Evolutionary conservation across 2,113 vertebrate species (phyloP), one percentile per base, ranked within the genome.

Genomic region (Bambusicola thoracicus): DNA sequence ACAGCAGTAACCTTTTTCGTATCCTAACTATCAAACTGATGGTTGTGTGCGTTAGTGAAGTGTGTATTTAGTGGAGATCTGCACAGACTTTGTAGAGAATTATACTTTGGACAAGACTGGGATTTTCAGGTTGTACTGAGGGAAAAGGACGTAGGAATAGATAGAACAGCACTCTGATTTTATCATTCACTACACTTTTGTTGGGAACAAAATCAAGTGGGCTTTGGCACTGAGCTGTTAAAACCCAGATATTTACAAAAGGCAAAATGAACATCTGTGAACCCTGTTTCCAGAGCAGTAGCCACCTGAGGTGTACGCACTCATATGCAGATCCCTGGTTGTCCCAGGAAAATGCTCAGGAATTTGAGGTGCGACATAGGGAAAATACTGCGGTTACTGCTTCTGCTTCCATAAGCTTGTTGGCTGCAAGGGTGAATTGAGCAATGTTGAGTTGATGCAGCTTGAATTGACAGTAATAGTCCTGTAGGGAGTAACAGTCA

Each of bases 201-300:
- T 62, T 94, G 18, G 30, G 21, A 92, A 86, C 19, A 86, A 91
- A 84, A 81, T 70, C 44, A 84, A 87, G 56, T 75, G 48, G 58
- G 75, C 58, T 77, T 91, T 93, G 82, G 30, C 40, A 83, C n/a
- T 84, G 43, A 81, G 40, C 75, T 82, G 25, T 70, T 94, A 81
- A 86, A 90, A 21, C 38, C 65, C 51, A 30, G 40, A 48, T 87
- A 85, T 80, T 87, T 94, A 76, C 66, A 93, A 49, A 67, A 85
- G 34, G 30, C 58, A 76, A 94, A 95, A 29, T 61, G 72, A 85
- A 82, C 55, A 85, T 88, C 76, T 69, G 43, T 88, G 91, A 90
- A 89, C 51, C 85, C 44, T 66, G 13, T 82, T 93, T 90, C 73
- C 44, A 69, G 38, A 88, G 44, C 30, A 82, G 40, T 81, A 85